These are phyloP conservation scores for Myotis planiceps DNA, from an alignment of 2,797 vertebrate genomes.

Conservation along the genomic window DNA sequence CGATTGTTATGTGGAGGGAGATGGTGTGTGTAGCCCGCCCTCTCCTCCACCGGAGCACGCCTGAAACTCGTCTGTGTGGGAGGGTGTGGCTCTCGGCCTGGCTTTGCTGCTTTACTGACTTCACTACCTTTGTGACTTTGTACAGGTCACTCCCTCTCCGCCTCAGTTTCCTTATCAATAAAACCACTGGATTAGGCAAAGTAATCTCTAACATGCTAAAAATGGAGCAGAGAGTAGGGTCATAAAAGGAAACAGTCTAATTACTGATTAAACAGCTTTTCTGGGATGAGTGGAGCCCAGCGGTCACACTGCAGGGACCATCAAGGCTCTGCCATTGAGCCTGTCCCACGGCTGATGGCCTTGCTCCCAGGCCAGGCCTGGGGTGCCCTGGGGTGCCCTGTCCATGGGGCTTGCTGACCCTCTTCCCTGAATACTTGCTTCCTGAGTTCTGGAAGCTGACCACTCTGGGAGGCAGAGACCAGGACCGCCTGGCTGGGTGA, in stretches of 20 bases:
- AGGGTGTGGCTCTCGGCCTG: not conserved
- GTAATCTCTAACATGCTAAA: not conserved
- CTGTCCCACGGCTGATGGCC: too few relatives aligned
- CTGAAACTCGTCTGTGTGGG: not conserved
- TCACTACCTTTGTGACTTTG: constrained; percentile 20
- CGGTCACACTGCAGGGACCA: not conserved
- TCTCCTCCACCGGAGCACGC: not conserved
- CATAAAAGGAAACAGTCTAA: not conserved
- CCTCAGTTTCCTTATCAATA: constrained; percentile 50
- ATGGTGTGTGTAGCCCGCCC: not conserved
- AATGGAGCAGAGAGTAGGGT: not conserved
- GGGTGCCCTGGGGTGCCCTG: not conserved
- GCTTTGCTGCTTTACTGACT: not conserved
- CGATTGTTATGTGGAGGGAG: not conserved
- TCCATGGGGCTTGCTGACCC: not conserved
- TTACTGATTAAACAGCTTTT: constrained; percentile 65
- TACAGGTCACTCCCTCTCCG: not conserved
- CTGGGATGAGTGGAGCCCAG: not conserved
- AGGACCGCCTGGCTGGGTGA: not conserved
- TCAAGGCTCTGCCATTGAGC: not conserved
- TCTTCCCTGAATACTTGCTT: not conserved
- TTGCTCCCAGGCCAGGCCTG: not conserved
- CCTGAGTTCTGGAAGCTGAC: not conserved
- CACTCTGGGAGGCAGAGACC: not conserved
- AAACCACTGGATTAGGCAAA: not conserved